Conservation (phyloP, 2,797 vertebrate species). For the Sorex maritimensis region DNA sequence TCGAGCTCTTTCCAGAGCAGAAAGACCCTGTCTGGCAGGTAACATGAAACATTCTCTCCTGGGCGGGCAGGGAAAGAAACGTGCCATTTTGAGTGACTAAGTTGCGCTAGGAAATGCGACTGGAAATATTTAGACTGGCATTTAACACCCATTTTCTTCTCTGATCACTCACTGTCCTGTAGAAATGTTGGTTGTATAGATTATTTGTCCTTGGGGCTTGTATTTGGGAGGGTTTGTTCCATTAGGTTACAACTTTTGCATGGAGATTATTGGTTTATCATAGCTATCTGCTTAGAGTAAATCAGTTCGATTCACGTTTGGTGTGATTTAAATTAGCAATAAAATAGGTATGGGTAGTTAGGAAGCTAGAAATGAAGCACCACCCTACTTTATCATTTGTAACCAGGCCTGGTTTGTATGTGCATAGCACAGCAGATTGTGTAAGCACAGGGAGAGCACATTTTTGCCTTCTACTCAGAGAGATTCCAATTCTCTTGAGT, state of each 20-base stretch:
- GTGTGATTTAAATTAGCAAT: not conserved
- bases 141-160: not conserved
- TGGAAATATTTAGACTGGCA: not conserved
- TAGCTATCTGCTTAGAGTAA: not conserved
- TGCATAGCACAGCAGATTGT: accelerated
- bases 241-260: not conserved
- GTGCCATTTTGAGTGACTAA: not conserved
- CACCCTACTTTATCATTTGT: not conserved
- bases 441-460: not conserved
- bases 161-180: not conserved
- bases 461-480: not conserved
- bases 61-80: not conserved
- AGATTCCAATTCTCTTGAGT: not conserved
- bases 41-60: conserved; percentile 61
- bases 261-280: not conserved
- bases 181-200: too few relatives aligned
- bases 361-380: not conserved
- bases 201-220: too few relatives aligned
- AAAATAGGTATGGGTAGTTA: not conserved
- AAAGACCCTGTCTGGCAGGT: conserved; percentile 98
- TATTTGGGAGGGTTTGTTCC: not conserved
- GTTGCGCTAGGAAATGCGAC: not conserved
- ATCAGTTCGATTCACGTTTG: not conserved
- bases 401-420: not conserved
- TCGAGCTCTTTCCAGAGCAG: conserved; percentile 97